These are phyloP conservation scores for Siphlonurus alternatus DNA, from an alignment of 2,888 invertebrate genomes.

Conservation along the genomic window DNA sequence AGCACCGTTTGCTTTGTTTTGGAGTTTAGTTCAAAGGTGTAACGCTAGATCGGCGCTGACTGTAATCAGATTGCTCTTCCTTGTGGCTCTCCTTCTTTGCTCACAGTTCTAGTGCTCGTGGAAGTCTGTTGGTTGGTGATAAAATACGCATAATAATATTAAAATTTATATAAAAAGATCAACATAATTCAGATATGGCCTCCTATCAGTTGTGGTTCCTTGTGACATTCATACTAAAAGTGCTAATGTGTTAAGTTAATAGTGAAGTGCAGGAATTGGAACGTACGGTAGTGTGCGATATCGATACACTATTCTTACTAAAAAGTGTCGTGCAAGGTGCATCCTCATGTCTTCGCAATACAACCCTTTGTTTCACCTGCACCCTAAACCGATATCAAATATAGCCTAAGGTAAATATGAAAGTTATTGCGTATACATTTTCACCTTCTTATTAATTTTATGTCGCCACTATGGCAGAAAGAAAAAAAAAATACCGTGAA, in stretches of 20 bases:
- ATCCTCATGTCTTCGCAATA: background rate
- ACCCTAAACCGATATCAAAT: background rate
- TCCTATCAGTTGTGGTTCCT: no score
- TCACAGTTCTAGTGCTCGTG: background rate
- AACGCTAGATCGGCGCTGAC: background rate
- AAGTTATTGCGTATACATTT: no score
- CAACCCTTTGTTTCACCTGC: background rate
- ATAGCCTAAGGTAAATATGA: background rate
- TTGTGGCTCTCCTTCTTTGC: background rate
- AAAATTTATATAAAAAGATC: background rate
- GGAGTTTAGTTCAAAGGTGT: background rate
- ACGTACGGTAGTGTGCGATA: no score
- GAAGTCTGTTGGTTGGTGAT: background rate
- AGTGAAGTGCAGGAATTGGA: no score
- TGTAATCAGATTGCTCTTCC: background rate
- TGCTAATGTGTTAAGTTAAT: no score
- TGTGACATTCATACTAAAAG: no score
- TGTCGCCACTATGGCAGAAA: background rate
- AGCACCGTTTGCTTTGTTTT: background rate
- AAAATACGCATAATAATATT: background rate
- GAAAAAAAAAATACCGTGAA: background rate
- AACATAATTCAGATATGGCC: background rate
- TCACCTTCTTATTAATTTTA: no score
- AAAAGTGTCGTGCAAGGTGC: background rate
- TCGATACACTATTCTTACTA: no score